A percentile compares a stretch with the other conserved stretches of the same genome.
These are phyloP conservation scores for Eupsilia transversa DNA, from an alignment of 2,888 invertebrate species.

Conservation along the genomic window DNA sequence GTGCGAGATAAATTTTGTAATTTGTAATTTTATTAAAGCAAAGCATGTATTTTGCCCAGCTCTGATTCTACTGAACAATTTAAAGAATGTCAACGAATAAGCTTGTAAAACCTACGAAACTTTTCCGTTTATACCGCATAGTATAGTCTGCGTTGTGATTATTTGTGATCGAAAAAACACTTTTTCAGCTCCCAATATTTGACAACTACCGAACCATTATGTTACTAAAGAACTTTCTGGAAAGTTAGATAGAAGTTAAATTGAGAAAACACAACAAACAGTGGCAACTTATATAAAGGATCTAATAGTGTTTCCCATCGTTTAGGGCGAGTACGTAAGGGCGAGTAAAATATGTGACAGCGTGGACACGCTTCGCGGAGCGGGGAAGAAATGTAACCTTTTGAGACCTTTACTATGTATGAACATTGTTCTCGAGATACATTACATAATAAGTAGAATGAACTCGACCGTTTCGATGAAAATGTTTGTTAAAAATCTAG, in stretches of 20 bases:
- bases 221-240: slow-evolving; percentile 40
- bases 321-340: slow-evolving; percentile 73
- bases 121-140: neutral
- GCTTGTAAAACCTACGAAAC: neutral
- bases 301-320: slow-evolving; percentile 71
- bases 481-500: neutral
- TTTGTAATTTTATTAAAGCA: too few species aligned
- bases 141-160: slow-evolving; percentile 10
- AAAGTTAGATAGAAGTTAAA: slow-evolving; percentile 63
- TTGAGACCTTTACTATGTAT: slow-evolving; percentile 76
- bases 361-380: slow-evolving; percentile 83
- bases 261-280: slow-evolving; percentile 67
- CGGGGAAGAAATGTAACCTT: slow-evolving; percentile 85
- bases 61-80: neutral
- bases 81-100: neutral
- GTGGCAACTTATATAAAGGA: slow-evolving; percentile 65
- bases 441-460: slow-evolving; percentile 58
- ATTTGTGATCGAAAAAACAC: slow-evolving; percentile 41
- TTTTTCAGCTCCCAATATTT: slow-evolving; percentile 52
- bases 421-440: slow-evolving; percentile 66
- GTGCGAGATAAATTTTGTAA: too few species aligned
- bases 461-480: slow-evolving; percentile 36
- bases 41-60: too few species aligned
- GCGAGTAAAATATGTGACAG: slow-evolving; percentile 86
- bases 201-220: slow-evolving; percentile 59